Evolutionary conservation across 2,113 vertebrate genomes (phyloP).

Genomic region (Rhinoderma darwinii): DNA sequence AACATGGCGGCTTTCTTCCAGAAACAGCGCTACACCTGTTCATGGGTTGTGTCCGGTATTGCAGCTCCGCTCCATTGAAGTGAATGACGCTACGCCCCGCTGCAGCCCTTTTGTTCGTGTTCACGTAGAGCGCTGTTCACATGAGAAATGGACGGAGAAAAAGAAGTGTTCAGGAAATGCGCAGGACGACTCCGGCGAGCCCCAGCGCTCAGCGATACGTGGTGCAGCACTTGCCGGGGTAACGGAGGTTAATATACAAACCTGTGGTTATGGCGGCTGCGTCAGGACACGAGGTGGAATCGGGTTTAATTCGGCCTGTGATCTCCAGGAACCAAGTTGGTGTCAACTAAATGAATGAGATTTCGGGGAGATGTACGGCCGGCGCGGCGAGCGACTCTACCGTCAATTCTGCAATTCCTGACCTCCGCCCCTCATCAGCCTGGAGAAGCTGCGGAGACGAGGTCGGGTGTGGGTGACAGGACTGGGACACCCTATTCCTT

Average conservation of each 20-base stretch:
- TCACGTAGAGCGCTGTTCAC: no score
- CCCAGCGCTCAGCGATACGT: no score
- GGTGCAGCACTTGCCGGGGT: rapidly evolving
- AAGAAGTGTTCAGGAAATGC: background rate
- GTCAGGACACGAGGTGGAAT: background rate
- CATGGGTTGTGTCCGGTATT: no score
- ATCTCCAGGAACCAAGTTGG: background rate
- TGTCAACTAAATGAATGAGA: conserved; percentile 35
- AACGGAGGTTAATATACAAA: background rate
- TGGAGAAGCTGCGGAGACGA: background rate
- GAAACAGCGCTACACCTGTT: no score
- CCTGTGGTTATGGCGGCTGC: no score
- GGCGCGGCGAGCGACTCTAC: background rate
- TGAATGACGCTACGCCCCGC: no score
- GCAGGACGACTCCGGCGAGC: background rate
- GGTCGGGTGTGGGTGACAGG: background rate
- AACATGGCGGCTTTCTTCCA: no score
- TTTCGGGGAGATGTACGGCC: conserved; percentile 21
- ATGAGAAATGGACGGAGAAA: background rate
- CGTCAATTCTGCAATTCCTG: conserved; percentile 42
- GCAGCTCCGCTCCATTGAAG: no score
- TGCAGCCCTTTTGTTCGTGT: no score
- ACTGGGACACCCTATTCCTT: conserved; percentile 11
- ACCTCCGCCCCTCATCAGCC: conserved; percentile 36
- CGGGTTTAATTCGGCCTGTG: background rate